Base-by-base conservation (phyloP, 1,140 invertebrate species). In the Asobara japonica region DNA sequence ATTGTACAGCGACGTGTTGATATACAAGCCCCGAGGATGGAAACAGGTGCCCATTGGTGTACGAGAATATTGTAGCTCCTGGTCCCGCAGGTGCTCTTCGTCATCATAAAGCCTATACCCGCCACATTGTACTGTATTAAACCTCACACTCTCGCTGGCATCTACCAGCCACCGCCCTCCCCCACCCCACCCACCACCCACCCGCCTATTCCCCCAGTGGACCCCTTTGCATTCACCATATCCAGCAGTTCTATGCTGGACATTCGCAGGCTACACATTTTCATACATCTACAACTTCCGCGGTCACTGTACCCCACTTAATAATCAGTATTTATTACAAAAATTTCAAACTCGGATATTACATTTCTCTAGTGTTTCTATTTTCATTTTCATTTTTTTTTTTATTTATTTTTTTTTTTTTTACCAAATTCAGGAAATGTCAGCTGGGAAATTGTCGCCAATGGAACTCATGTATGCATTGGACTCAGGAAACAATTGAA, bases 51-150 rank as follows among this genome's bases (percentile, higher is more conserved):
- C 65, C 69, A 72, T 73, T 69, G 65, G 68, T 78, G 71, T 78
- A 79, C 76, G 81, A 78, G 84, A 80, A 86, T 85, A 86, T 86
- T 85, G 84, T 82, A 79, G 80, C 77, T 77, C 73, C 76, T 71
- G 76, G 83, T 87, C 84, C 86, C 86, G 73, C 81, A 83, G 86
- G 86, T 84, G 82, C 84, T 83, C 82, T 87, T 87, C 84, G 84
- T 87, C 84, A 87, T 87, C 83, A 86, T 87, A 86, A 87, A 87
- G 83, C 84, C 83, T 84, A 83, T 79, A 74, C 79, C 78, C 78
- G 79, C 77, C 38, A 77, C 81, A 79, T 80, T 84, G 82, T 84
- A 83, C 78, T 79, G 80, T 85, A 85, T 84, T 85, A 86, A 84
- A 84, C 77, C 80, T 62, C 80, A 74, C 67, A 75, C 82, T 80